A percentile compares a stretch with the other conserved stretches of the same genome.
Evolutionary conservation across 2,113 vertebrate genomes (phyloP).

Genomic region (Sceloporus tristichus): DNA sequence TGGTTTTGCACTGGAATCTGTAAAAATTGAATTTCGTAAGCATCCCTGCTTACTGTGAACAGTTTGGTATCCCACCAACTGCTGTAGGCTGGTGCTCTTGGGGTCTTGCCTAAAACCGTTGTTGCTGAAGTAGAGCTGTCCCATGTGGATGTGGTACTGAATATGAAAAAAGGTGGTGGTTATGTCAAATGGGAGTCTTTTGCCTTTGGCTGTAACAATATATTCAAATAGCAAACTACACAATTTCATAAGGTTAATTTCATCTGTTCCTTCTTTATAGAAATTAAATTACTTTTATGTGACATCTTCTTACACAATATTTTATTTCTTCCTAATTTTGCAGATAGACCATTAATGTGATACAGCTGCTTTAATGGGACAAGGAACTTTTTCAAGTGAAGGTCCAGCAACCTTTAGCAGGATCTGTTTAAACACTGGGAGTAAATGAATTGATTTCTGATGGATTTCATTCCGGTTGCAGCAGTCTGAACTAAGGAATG

Average conservation of each 20-base stretch:
- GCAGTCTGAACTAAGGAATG: background rate
- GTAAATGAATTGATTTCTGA: background rate
- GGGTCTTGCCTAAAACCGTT: background rate
- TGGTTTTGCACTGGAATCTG: too few relatives aligned
- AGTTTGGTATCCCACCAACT: background rate
- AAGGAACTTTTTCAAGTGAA: background rate
- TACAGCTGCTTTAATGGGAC: background rate
- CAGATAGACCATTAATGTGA: conserved; percentile 1
- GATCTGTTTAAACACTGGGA: background rate
- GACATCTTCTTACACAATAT: background rate
- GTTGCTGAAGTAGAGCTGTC: background rate
- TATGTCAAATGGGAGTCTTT: background rate
- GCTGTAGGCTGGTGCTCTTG: background rate
- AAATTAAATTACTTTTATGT: conserved; percentile 14
- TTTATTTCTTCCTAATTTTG: conserved; percentile 5
- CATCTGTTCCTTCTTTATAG: background rate
- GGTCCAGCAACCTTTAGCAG: background rate
- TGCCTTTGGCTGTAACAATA: background rate
- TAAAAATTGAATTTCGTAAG: too few relatives aligned
- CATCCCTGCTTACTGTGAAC: background rate
- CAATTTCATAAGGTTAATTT: conserved; percentile 9
- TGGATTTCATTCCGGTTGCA: background rate
- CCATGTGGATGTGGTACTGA: background rate
- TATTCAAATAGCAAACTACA: conserved; percentile 2
- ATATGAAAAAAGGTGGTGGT: background rate